Percentiles rank a stretch among this genome's conserved stretches.
phyloP scores from a whole-genome alignment of 2,888 invertebrate genomes.

The Euphydryas editha region DNA sequence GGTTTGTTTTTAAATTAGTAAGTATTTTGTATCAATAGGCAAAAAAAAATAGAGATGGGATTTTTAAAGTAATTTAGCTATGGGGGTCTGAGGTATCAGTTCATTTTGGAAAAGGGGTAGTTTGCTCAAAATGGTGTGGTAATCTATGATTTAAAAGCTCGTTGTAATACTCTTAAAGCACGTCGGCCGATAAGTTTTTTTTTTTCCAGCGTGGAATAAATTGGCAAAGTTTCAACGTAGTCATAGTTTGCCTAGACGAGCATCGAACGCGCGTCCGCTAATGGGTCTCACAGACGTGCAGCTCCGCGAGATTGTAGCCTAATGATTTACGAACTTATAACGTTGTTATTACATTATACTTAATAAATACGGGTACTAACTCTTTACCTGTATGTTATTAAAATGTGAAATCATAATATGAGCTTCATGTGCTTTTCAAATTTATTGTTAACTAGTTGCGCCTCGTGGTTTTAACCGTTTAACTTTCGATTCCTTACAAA shows the following conservation, averaged over 20 bases:
- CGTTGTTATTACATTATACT: background rate
- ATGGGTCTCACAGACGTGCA: background rate
- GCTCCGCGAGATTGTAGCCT: constrained; percentile 1
- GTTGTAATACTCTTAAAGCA: background rate
- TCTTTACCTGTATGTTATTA: background rate
- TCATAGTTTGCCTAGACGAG: background rate
- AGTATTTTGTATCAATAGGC: too few relatives aligned
- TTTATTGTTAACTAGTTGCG: too few relatives aligned
- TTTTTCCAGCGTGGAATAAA: background rate
- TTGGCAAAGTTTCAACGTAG: constrained; percentile 1
- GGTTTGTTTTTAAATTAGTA: too few relatives aligned
- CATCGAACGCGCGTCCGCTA: constrained; percentile 8
- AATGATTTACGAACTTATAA: constrained; percentile 7
- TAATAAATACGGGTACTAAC: background rate
- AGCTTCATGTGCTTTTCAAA: too few relatives aligned
- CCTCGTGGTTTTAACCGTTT: too few relatives aligned
- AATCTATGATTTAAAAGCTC: too few relatives aligned
- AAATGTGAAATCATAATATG: background rate
- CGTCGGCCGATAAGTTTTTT: background rate
- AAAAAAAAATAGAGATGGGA: too few relatives aligned
- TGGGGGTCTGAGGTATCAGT: too few relatives aligned
- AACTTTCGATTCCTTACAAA: too few relatives aligned
- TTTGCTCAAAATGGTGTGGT: too few relatives aligned
- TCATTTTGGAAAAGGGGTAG: too few relatives aligned
- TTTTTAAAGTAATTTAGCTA: too few relatives aligned